Evolutionary conservation across 2,888 invertebrate genomes (phyloP).

Genomic region (Craniophora ligustri): DNA sequence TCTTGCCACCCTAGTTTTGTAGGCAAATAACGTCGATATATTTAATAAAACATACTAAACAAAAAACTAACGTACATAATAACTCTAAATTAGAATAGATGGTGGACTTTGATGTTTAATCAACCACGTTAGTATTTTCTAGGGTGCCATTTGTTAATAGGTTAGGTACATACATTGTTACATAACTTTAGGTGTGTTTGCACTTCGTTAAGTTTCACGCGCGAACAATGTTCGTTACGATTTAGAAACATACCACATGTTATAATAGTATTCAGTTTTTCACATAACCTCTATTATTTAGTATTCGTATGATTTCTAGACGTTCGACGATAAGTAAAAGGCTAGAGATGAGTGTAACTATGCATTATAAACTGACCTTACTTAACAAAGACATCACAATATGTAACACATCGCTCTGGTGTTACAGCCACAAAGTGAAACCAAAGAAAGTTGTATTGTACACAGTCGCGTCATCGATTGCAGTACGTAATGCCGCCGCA

Average conservation of each 20-base stretch:
- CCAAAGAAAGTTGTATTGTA: conserved; percentile 67
- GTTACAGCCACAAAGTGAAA: conserved; percentile 58
- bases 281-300: too few species aligned
- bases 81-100: conserved; percentile 28
- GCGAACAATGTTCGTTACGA: conserved; percentile 25
- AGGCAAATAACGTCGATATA: conserved; percentile 55
- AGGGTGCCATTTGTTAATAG: not conserved
- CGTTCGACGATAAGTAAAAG: too few species aligned
- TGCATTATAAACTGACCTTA: conserved; percentile 30
- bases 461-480: conserved; percentile 66
- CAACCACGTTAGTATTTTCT: conserved; percentile 23
- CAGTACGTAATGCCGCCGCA: conserved; percentile 59
- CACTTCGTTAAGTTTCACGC: conserved; percentile 40
- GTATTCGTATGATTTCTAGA: too few species aligned
- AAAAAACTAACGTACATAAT: too few species aligned
- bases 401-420: conserved; percentile 40
- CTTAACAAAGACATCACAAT: conserved; percentile 34
- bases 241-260: not conserved
- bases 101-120: conserved; percentile 15
- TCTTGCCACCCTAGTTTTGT: conserved; percentile 56
- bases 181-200: conserved; percentile 29
- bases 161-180: conserved; percentile 5
- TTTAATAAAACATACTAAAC: conserved; percentile 42
- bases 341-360: too few species aligned
- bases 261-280: too few species aligned